A percentile compares a stretch with the other conserved stretches of the same genome.
Conservation (phyloP, 1,140 invertebrate genomes). For the Sarcophaga bullata region DNA sequence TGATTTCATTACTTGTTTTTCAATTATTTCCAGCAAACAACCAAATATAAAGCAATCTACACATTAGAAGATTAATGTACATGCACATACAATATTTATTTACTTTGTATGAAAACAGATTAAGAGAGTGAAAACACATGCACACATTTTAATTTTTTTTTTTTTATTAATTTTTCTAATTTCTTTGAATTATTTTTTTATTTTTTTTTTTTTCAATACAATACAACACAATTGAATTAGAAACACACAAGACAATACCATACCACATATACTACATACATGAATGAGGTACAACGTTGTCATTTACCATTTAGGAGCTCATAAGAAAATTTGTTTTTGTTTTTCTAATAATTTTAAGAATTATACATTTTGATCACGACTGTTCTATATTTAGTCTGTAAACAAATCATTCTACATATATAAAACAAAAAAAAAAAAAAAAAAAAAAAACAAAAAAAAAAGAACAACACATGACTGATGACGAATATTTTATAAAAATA, state of each 20-base stretch:
- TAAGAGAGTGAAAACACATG: background rate
- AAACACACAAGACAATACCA: background rate
- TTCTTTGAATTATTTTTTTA: no score
- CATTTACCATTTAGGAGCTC: no score
- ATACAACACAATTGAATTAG: background rate
- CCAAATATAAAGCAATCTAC: background rate
- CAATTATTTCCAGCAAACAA: background rate
- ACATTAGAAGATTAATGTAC: background rate
- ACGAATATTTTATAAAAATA: no score
- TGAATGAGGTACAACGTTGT: background rate
- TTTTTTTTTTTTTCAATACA: no score
- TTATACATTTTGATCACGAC: background rate
- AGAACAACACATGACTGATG: no score
- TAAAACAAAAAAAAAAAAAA: no score
- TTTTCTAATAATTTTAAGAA: background rate
- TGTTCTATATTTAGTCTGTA: background rate
- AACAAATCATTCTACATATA: background rate
- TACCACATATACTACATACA: background rate
- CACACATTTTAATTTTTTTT: background rate
- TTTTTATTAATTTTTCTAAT: background rate
- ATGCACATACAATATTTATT: background rate
- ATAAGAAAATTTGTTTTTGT: background rate
- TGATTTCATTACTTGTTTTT: background rate
- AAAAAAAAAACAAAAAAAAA: no score
- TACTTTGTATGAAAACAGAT: background rate